Evolutionary conservation across 1,140 invertebrate species (phyloP), one percentile per base, ranked within the genome.

Genomic region (Heliconius melpomene): DNA sequence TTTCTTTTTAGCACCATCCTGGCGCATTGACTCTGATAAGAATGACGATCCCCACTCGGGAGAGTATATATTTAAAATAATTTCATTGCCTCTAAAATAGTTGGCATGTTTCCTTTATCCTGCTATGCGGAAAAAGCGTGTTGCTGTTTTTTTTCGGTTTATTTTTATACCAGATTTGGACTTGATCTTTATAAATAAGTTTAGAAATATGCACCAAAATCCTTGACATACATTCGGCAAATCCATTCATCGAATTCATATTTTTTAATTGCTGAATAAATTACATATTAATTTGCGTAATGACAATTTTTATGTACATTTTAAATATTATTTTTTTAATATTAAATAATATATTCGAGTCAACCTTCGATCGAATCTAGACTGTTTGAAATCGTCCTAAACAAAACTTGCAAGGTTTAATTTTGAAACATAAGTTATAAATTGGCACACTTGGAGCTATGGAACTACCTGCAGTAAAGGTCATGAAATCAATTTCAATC

Each of bases 391-490:
- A n/a, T 36, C 40, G 40, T 71, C 57, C 73, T 46, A 16, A 29
- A 32, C 57, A 23, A 29, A 74, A 57, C 60, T 50, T 60, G 29
- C 26, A 11, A 72, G 46, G 36, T n/a, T 72, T 74, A 54, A 60
- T 77, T 66, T 57, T 57, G 66, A 77, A 52, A 40, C 54, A 77
- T 80, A 73, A 78, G 70, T 54, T 52, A 54, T 74, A 77, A 80
- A 80, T 80, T 80, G 75, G 50, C 32, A 73, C 75, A 66, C 74
- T 73, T 77, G 26, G 40, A 80, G 50, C 70, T 70, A 60, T 77
- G 38, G 54, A 80, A 72, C 74, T 70, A 60, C 70, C 46, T 74
- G 79, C 52, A 66, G 13, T 46, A 77, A 80, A 80, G 79, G 74
- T 77, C 72, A 80, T 23, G 77, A 52, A 54, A 77, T 77, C 36